A percentile compares a stretch with the other conserved stretches of the same genome.
Evolutionary conservation across 2,113 vertebrate species (phyloP).

Genomic region (Pangasianodon gigas): DNA sequence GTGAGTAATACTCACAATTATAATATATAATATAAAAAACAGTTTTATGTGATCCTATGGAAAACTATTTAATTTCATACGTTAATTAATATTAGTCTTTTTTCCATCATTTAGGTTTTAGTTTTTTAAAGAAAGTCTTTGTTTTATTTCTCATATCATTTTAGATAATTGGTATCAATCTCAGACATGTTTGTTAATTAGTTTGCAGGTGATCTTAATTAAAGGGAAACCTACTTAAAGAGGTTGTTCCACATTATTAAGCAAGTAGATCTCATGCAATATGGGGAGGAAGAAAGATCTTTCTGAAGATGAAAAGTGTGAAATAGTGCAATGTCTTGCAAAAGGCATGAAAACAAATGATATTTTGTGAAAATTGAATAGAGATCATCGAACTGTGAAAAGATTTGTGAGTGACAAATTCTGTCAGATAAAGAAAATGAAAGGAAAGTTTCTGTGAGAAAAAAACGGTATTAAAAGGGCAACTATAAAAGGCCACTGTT

Average conservation of each 20-base stretch:
- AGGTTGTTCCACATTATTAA: slow-evolving; percentile 43
- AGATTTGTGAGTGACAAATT: slow-evolving; percentile 40
- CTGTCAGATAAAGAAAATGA: not conserved
- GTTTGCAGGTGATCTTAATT: not conserved
- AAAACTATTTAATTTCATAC: no score
- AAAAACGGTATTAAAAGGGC: no score
- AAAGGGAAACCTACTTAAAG: slow-evolving; percentile 28
- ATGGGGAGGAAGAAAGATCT: not conserved
- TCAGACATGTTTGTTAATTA: slow-evolving; percentile 19
- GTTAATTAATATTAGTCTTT: no score
- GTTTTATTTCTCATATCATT: not conserved
- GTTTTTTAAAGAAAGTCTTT: not conserved
- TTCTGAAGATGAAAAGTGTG: not conserved
- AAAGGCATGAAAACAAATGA: not conserved
- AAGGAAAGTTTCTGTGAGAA: not conserved
- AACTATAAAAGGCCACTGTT: no score
- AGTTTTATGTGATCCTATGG: no score
- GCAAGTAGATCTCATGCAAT: not conserved
- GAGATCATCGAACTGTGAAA: slow-evolving; percentile 10
- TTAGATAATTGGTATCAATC: slow-evolving; percentile 30
- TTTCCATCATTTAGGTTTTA: not conserved
- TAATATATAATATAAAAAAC: no score
- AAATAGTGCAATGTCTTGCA: not conserved
- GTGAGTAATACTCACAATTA: no score
- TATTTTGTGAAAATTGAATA: slow-evolving; percentile 20